Evolutionary conservation across 2,888 invertebrate species (phyloP).

Genomic region (Melinaea marsaeus): DNA sequence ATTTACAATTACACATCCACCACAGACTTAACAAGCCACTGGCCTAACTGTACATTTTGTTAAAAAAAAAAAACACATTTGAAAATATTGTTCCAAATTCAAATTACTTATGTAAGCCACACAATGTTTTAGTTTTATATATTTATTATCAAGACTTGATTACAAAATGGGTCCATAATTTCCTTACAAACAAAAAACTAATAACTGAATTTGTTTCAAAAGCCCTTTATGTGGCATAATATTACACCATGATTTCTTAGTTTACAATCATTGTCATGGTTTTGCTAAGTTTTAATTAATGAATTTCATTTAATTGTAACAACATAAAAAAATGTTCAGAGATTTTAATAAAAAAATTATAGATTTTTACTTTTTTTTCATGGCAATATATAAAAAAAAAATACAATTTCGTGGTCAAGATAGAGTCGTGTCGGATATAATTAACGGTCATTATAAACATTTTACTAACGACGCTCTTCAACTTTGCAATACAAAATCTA

Average conservation of each 20-base stretch:
- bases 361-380: neutral
- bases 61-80: neutral
- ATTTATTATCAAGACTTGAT: no score
- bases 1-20: constrained; percentile 23
- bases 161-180: no score
- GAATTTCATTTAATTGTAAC: no score
- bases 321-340: constrained; percentile 1
- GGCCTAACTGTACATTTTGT: constrained; percentile 2
- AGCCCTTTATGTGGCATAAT: neutral
- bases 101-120: no score
- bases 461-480: constrained; percentile 32
- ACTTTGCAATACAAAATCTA: constrained; percentile 23
- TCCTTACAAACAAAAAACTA: neutral
- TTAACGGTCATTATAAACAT: constrained; percentile 33
- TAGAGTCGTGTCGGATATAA: constrained; percentile 27
- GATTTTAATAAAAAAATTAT: constrained; percentile 5
- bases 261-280: constrained; percentile 2
- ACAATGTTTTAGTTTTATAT: no score
- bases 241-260: neutral
- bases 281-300: neutral
- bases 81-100: no score
- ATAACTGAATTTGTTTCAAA: neutral
- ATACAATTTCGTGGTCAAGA: constrained; percentile 1
- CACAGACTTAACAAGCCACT: neutral
- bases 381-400: neutral